Evolutionary conservation across 2,888 invertebrate genomes (phyloP), one percentile per base, ranked within the genome.

Genomic region (Trachelus stipa): DNA sequence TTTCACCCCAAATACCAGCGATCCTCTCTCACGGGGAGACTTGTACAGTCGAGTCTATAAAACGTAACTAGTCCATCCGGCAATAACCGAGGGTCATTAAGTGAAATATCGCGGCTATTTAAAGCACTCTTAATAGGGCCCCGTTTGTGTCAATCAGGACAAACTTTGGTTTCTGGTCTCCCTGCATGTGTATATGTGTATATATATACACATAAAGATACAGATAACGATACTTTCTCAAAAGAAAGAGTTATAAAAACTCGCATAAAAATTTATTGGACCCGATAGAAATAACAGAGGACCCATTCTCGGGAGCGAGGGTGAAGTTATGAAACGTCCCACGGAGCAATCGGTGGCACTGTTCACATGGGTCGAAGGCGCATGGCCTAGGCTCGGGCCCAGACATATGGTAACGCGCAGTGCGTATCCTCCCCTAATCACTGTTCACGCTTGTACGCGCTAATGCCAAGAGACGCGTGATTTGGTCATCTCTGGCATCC

Each of bases 1-100:
- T 35, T 15, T 33, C 31, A 11, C 69, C 34, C 56, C 23, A 56
- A 56, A 56, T 56, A 56, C 56, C 56, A 56, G 1, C 56, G 2
- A 56, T 56, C 56, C 23, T 56, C 15, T 40, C 56, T 56, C 56
- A 34, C 33, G 74, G 30, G 11, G n/a, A 37, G 73, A 75, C 76
- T 75, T n/a, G 77, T 56, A 40, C 68, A 37, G 73, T 80, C 80
- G 80, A 79, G 80, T 77, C 80, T 82, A 83, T 81, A 80, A 84
- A 83, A 84, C 82, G 84, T 84, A 86, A 86, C 87, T 84, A 86
- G 83, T 84, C 82, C 80, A 80, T 83, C 79, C 79, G 83, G 78
- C 78, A 76, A 81, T 83, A 79, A 77, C 78, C 79, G 77, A 81
- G 83, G 23, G 11, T 35, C 74, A 34, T 74, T 74, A 74, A 34